Evolutionary conservation across 23 tunicate species (phyloP).

Genomic region (Botrylloides violaceus): DNA sequence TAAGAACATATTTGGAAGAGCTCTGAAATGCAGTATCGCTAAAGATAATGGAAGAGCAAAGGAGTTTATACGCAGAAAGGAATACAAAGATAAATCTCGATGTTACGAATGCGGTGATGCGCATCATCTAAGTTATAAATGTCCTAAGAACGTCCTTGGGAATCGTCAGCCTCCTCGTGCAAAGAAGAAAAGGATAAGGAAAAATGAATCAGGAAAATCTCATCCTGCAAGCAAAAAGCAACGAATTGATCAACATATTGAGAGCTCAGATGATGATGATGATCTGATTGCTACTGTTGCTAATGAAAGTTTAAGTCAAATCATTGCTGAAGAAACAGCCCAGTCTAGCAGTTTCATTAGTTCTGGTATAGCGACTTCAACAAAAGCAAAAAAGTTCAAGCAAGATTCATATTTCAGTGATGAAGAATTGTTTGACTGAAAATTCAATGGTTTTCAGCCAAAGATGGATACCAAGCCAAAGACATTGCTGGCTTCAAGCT

Average conservation of each 20-base stretch:
- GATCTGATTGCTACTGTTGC: conserved; percentile 28
- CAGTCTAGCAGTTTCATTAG: background rate
- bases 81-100: conserved; percentile 70
- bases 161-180: conserved; percentile 67
- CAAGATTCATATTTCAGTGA: conserved; percentile 22
- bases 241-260: background rate
- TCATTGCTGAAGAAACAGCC: conserved; percentile 43
- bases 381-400: background rate
- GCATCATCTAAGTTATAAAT: conserved; percentile 68
- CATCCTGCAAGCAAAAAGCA: background rate
- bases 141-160: conserved; percentile 73
- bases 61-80: conserved; percentile 71
- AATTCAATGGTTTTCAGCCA: too few species aligned
- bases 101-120: conserved; percentile 85
- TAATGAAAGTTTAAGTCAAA: conserved; percentile 55
- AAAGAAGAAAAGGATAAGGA: conserved; percentile 29
- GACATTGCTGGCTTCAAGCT: too few species aligned
- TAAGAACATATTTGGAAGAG: conserved; percentile 51
- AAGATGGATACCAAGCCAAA: too few species aligned
- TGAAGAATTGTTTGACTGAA: conserved; percentile 8
- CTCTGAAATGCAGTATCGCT: conserved; percentile 73
- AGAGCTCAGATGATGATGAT: conserved; percentile 31
- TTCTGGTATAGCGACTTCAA: background rate
- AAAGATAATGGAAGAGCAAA: conserved; percentile 79
- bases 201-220: background rate